Conservation (phyloP, 2,113 vertebrate genomes). For the Oncorhynchus masou region DNA sequence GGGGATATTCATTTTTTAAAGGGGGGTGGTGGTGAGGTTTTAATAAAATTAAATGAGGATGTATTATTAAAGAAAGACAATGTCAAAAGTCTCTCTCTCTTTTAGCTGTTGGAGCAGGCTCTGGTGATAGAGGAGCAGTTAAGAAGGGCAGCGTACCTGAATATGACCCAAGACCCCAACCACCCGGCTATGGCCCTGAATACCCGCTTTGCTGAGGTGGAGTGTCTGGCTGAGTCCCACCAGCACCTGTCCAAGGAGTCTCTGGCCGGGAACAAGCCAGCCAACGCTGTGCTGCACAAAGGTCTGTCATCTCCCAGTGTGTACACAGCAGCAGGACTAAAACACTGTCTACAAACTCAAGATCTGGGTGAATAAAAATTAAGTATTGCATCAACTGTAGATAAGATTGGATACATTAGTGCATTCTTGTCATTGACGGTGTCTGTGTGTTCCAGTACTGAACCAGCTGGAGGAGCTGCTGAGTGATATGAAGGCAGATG, state of each 20-base stretch:
- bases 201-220: slow-evolving; percentile 92
- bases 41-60: no score
- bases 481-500: slow-evolving; percentile 98
- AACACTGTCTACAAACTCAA: no score
- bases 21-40: no score
- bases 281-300: slow-evolving; percentile 96
- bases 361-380: no score
- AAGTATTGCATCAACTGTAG: neutral
- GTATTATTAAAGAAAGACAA: no score
- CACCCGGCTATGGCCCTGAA: slow-evolving; percentile 97
- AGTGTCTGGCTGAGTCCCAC: slow-evolving; percentile 97
- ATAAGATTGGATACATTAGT: neutral
- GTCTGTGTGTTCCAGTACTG: slow-evolving; percentile 75
- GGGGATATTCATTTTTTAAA: no score
- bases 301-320: slow-evolving; percentile 65
- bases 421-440: neutral
- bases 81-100: neutral
- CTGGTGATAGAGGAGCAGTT: slow-evolving; percentile 98
- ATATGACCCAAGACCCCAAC: slow-evolving; percentile 95
- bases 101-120: slow-evolving; percentile 93
- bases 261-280: slow-evolving; percentile 94
- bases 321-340: neutral
- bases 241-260: slow-evolving; percentile 99
- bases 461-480: slow-evolving; percentile 97
- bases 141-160: slow-evolving; percentile 91